Base-by-base conservation (phyloP, 2,797 vertebrate species). In the Sebastes taczanowskii region DNA sequence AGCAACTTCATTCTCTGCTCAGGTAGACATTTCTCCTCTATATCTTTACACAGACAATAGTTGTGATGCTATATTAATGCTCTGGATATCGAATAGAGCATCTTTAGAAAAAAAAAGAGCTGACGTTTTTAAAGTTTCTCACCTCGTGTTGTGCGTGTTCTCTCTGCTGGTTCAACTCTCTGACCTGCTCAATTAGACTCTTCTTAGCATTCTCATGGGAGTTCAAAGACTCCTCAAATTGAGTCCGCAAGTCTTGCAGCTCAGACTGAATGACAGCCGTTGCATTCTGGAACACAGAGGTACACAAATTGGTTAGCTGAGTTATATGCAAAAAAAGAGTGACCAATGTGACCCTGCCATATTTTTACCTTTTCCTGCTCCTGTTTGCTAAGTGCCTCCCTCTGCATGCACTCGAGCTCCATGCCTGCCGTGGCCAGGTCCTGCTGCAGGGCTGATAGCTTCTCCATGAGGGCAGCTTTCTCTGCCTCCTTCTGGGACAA, bases 401-500 rank as follows among this genome's bases (percentile, higher is more conserved):
- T 93, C 72, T 78, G 92, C 13, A 82, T 80, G 11, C 25, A 83
- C 58, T 96, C 94, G 1, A 76, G 85, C 81, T 96, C 95, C 89
- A 94, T 80, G 34, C 84, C 86, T 14, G 80, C 76, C 9, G 88
- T 86, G 29, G 88, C 88, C 72, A 97, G 90, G 62, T 96, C 94
- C 64, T 89, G 86, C 32, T 93, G 89, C 46, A 95, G 84, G 2
- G 86, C 75, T 16, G 85, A 86, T 14, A 97, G 87, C 71, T 93
- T 94, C 76, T 96, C 93, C 1, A 42, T 70, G 35, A 97, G 87
- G 38, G 82, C 79, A 23, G 78, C 93, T 83, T 92, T 95, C 84
- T 97, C 96, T 1, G 81, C 85, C 78, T 97, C 97, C 75, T 94
- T 96, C 79, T 95, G 91, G 64, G 94, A 95, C 77, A 97, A 86